Evolutionary conservation across 1,140 invertebrate species (phyloP).

Genomic region (Artemia franciscana): DNA sequence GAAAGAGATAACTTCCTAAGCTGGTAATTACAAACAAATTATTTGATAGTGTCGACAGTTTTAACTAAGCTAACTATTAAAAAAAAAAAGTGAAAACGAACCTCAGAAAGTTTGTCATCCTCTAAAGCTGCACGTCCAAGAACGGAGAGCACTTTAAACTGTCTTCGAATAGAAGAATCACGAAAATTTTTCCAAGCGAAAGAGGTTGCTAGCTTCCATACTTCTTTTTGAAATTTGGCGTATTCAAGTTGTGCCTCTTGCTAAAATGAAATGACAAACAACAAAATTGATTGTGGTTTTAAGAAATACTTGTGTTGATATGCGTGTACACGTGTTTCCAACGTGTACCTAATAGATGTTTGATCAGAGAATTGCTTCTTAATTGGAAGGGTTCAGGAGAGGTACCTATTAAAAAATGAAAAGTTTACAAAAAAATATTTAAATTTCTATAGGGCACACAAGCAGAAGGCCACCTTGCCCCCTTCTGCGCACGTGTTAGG

Average conservation of each 20-base stretch:
- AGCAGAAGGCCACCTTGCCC: no score
- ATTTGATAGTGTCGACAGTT: no score
- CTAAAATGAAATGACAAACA: conserved; percentile 15
- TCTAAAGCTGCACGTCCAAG: conserved; percentile 61
- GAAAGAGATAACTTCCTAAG: not conserved
- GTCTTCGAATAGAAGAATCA: conserved; percentile 40
- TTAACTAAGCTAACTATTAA: no score
- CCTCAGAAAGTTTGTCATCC: conserved; percentile 54
- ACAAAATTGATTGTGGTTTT: conserved; percentile 2
- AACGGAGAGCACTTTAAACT: conserved; percentile 47
- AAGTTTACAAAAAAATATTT: no score
- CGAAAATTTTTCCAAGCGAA: conserved; percentile 31
- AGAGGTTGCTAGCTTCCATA: conserved; percentile 39
- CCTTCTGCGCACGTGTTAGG: no score
- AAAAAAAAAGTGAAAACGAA: conserved; percentile 28
- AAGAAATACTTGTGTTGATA: not conserved
- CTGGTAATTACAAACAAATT: not conserved
- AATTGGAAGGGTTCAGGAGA: no score
- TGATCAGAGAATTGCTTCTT: no score
- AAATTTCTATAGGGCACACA: no score
- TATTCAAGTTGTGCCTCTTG: conserved; percentile 46
- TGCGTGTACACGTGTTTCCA: no score
- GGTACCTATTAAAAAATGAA: no score
- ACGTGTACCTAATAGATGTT: no score
- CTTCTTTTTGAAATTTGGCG: conserved; percentile 45